phyloP scores from a whole-genome alignment of 2,797 vertebrate species.

The Crax fasciolata region DNA sequence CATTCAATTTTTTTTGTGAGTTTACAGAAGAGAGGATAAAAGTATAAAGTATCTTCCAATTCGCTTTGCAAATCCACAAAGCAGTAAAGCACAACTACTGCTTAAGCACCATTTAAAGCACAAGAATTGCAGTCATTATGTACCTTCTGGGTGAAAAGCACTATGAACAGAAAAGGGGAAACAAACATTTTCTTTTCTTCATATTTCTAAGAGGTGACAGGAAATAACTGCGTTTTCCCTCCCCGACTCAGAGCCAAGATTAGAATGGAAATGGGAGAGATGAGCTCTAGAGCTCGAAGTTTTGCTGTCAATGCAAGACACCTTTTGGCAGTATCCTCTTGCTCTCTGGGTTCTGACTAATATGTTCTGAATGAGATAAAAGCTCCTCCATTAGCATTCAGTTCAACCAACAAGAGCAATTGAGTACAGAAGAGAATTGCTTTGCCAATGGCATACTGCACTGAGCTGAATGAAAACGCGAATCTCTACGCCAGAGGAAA shows the following conservation, averaged over 20 bases:
- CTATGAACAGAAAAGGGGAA: background rate
- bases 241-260: background rate
- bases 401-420: slow-evolving; percentile 32
- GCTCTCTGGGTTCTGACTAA: slow-evolving; percentile 38
- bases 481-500: slow-evolving; percentile 39
- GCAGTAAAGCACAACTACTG: background rate
- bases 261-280: slow-evolving; percentile 11
- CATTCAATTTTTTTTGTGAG: background rate
- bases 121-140: background rate
- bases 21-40: background rate
- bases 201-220: background rate
- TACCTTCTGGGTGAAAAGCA: background rate
- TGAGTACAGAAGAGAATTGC: slow-evolving; percentile 14
- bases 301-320: slow-evolving; percentile 36
- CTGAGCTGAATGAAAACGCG: background rate
- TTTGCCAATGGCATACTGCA: slow-evolving; percentile 52
- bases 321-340: slow-evolving; percentile 25
- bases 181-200: background rate
- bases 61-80: background rate
- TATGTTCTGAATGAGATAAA: slow-evolving; percentile 27
- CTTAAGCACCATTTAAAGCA: background rate
- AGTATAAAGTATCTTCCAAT: background rate
- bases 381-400: slow-evolving; percentile 51
- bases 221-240: background rate
- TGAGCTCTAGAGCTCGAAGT: background rate